Percentiles rank a stretch among this genome's conserved stretches.
phyloP scores from a whole-genome alignment of 2,113 vertebrate species.

The Lepus timidus region DNA sequence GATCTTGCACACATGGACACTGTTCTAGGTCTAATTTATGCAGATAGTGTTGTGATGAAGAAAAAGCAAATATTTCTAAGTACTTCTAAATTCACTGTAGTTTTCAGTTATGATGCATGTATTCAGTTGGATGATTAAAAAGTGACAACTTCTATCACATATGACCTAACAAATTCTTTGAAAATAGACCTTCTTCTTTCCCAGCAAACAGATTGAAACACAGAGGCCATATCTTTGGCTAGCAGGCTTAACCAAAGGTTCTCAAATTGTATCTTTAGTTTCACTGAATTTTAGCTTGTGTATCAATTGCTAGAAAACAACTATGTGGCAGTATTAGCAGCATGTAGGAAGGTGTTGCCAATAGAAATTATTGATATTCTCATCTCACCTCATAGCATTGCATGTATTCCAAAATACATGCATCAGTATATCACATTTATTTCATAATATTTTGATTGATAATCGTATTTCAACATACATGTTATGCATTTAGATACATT shows the following conservation, averaged over 20 bases:
- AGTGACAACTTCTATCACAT: background rate
- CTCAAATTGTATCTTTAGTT: background rate
- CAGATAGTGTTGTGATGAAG: background rate
- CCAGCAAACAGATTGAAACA: background rate
- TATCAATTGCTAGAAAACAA: background rate
- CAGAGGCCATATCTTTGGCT: background rate
- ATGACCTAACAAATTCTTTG: background rate
- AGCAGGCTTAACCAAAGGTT: background rate
- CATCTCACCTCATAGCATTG: background rate
- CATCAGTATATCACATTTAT: background rate
- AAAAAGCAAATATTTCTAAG: conserved; percentile 24
- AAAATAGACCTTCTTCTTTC: background rate
- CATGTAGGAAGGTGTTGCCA: background rate
- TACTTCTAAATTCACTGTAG: background rate
- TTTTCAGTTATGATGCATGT: background rate
- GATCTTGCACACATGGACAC: background rate
- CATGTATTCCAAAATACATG: background rate
- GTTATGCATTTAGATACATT: background rate
- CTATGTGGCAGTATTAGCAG: background rate
- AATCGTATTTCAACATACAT: background rate
- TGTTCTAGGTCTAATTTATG: background rate
- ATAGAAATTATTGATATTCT: conserved; percentile 20
- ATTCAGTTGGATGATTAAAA: conserved; percentile 1
- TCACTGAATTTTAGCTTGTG: background rate
- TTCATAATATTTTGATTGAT: conserved; percentile 5